A percentile compares a stretch with the other conserved stretches of the same genome.
These are phyloP conservation scores for Antedon mediterranea DNA, from an alignment of 53 echinoderm and acorn worm genomes.

Conservation along the genomic window DNA sequence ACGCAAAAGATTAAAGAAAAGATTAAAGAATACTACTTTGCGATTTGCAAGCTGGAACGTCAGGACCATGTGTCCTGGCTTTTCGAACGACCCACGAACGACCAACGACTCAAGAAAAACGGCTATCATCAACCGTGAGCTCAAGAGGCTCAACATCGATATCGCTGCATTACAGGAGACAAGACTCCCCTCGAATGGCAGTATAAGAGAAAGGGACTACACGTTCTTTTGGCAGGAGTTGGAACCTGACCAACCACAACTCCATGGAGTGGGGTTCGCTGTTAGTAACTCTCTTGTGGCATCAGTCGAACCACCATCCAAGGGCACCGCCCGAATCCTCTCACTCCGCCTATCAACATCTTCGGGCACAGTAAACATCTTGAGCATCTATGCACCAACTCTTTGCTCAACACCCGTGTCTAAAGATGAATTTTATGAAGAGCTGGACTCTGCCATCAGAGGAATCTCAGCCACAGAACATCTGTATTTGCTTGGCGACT, in stretches of 20 bases:
- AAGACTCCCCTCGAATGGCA: constrained; percentile 2
- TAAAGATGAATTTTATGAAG: constrained; percentile 25
- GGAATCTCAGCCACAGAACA: background rate
- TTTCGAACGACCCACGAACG: too few species aligned
- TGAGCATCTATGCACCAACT: constrained; percentile 23
- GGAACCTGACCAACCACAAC: background rate
- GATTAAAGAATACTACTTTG: constrained; percentile 4
- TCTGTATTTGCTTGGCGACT: constrained; percentile 11
- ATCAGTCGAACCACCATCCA: constrained; percentile 2
- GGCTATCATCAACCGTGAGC: too few species aligned
- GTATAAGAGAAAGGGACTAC: constrained; percentile 13
- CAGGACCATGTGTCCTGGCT: too few species aligned
- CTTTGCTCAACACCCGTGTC: constrained; percentile 2
- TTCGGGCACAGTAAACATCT: constrained; percentile 8
- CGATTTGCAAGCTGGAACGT: too few species aligned
- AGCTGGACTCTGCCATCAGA: background rate
- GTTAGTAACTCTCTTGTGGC: background rate
- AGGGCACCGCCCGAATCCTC: constrained; percentile 8
- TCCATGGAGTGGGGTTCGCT: background rate
- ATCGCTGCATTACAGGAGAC: too few species aligned
- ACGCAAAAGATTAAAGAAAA: background rate
- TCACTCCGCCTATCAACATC: constrained; percentile 11
- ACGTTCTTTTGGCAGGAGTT: constrained; percentile 14
- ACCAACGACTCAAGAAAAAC: too few species aligned
- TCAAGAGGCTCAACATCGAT: too few species aligned